These are phyloP conservation scores for Nemopilema nomurai DNA, from an alignment of 30 jellyfish, hydroid and myxozoan species.

Conservation along the genomic window DNA sequence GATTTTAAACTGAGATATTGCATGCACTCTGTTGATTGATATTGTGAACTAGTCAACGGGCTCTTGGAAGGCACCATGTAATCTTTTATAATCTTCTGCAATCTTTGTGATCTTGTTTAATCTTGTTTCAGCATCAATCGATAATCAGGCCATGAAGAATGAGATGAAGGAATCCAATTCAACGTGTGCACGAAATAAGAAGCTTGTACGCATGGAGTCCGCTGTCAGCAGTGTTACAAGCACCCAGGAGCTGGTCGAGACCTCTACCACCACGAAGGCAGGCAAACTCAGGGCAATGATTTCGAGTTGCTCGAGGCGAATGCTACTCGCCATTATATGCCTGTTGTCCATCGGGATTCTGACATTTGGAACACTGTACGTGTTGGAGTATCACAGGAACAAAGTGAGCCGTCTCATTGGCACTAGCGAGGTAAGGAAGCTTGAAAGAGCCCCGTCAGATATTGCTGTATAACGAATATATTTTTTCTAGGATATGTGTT, in stretches of 20 bases:
- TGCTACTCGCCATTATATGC: constrained; percentile 7
- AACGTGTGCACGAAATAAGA: constrained; percentile 9
- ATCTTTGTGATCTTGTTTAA: neutral
- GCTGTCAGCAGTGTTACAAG: constrained; percentile 44
- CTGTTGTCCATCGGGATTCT: constrained; percentile 29
- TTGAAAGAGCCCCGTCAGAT: neutral
- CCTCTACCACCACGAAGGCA: constrained; percentile 5
- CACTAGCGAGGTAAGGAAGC: neutral
- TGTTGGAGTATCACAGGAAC: constrained; percentile 15
- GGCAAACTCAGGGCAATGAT: constrained; percentile 32
- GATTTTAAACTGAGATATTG: neutral
- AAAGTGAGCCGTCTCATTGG: neutral
- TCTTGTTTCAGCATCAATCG: constrained; percentile 44
- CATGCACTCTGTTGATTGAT: neutral
- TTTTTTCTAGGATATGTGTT: neutral
- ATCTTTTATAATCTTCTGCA: neutral
- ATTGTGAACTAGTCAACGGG: constrained; percentile 5
- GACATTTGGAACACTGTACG: constrained; percentile 24
- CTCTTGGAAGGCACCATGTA: neutral
- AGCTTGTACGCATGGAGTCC: constrained; percentile 48
- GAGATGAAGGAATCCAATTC: constrained; percentile 38
- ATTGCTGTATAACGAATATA: neutral
- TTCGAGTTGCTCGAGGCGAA: constrained; percentile 2
- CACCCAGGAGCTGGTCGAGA: constrained; percentile 44
- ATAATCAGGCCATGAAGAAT: constrained; percentile 38